These are phyloP conservation scores for Acropora tenuis DNA, from an alignment of 64 coral and sea anemone genomes.

Conservation along the genomic window DNA sequence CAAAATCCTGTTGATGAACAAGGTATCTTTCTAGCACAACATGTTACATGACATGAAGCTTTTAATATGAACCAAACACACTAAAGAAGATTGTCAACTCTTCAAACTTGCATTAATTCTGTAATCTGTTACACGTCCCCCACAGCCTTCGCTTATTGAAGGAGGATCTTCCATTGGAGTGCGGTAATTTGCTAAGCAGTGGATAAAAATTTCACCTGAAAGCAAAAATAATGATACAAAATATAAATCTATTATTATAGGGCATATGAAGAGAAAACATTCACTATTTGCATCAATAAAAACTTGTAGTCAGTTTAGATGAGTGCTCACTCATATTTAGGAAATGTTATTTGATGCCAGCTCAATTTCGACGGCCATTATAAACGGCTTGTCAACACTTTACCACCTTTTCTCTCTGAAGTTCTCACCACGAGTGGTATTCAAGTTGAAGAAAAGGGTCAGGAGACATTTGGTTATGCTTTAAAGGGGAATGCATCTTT, in stretches of 20 bases:
- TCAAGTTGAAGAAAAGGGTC: too few relatives aligned
- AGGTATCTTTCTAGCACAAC: neutral
- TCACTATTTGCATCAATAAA: too few relatives aligned
- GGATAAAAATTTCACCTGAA: constrained; percentile 94
- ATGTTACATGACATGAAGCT: neutral
- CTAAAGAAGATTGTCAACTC: neutral
- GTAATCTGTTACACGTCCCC: constrained; percentile 95
- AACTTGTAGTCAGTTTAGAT: too few relatives aligned
- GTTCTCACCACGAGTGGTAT: too few relatives aligned
- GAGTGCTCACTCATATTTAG: too few relatives aligned
- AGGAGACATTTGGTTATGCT: too few relatives aligned
- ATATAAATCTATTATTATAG: neutral
- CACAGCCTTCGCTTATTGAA: constrained; percentile 95
- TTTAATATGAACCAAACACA: neutral
- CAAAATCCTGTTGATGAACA: constrained; percentile 87
- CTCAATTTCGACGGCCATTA: too few relatives aligned
- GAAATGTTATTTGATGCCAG: too few relatives aligned
- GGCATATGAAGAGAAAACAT: too few relatives aligned
- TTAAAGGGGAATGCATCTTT: neutral
- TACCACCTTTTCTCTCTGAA: too few relatives aligned
- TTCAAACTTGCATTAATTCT: constrained; percentile 94
- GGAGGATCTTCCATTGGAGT: constrained; percentile 96
- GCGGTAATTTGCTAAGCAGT: constrained; percentile 87
- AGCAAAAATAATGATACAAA: neutral
- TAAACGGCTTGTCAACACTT: too few relatives aligned